Percentiles rank a stretch among this genome's conserved stretches.
Evolutionary conservation across 1,140 invertebrate genomes (phyloP).

Genomic region (Diorhabda elongata): DNA sequence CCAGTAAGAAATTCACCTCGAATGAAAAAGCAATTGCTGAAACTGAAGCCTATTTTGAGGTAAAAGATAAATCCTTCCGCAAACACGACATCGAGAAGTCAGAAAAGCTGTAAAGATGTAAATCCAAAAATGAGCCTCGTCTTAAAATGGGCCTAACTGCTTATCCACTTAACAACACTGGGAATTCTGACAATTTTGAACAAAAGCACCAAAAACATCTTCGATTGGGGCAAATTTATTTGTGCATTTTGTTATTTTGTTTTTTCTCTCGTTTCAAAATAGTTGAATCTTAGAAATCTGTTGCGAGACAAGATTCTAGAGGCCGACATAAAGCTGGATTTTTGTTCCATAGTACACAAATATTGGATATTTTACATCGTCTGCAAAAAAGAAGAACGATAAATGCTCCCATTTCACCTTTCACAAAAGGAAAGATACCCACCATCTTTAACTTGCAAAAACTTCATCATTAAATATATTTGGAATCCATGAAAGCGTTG

Average conservation of each 20-base stretch:
- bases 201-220: background rate
- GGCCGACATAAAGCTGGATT: background rate
- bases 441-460: too few relatives aligned
- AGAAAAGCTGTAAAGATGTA: background rate
- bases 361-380: background rate
- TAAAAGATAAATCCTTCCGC: too few relatives aligned
- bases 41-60: too few relatives aligned
- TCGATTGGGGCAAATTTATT: background rate
- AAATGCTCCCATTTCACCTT: background rate
- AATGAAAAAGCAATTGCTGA: too few relatives aligned
- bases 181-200: background rate
- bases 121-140: background rate
- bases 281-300: background rate
- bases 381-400: background rate
- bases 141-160: background rate
- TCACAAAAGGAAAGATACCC: background rate
- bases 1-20: too few relatives aligned
- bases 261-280: background rate
- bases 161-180: background rate
- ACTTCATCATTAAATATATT: too few relatives aligned
- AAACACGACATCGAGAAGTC: too few relatives aligned
- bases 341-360: background rate
- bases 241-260: background rate
- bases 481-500: too few relatives aligned
- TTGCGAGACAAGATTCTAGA: background rate